Base-by-base conservation (phyloP, 1,140 invertebrate genomes). In the Planococcus citri region DNA sequence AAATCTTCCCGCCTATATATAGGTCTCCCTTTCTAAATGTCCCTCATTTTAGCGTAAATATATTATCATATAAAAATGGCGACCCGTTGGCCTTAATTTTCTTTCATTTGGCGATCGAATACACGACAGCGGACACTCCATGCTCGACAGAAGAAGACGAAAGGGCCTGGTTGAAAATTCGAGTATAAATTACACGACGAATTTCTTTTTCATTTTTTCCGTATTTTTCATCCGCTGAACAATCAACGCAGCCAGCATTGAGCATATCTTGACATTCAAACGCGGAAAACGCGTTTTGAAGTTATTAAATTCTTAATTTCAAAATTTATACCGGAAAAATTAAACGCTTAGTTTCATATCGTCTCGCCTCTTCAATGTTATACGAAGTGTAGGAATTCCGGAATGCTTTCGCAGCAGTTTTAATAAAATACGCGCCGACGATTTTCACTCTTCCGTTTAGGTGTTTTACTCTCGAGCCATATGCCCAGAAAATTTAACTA, bases 11-110 rank as follows among this genome's bases (percentile, higher is more conserved):
- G 22, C 60, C 22, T 22, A 6, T n/a, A n/a, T n/a, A n/a, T 10
- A 24, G 60, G 25, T 25, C 60, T 64, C 21, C 60, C 60, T 64
- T n/a, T 4, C 25, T 2, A 64, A 22, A 64, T 64, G 17, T 64
- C 21, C 60, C 22, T 64, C 60, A n/a, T 27, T 64, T 64, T 20
- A 21, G 60, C 25, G 60, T 64, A 64, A 64, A 64, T 64, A 64
- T 64, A 64, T 64, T 24, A 64, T 64, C 21, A 64, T 64, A 64
- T 25, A 64, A 64, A 64, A 64, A 64, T 64, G 60, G 60, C 60
- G 60, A 64, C 60, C 60, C 20, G 60, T 64, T 64, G 60, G 60
- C 60, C 60, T 64, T 64, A 64, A 64, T 64, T 64, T 64, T 64
- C 60, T 27, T 64, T 64, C 41, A 51, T 51, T 51, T 17, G 17